Conservation (phyloP, 2,797 vertebrate genomes). For the Nyctibius grandis region DNA sequence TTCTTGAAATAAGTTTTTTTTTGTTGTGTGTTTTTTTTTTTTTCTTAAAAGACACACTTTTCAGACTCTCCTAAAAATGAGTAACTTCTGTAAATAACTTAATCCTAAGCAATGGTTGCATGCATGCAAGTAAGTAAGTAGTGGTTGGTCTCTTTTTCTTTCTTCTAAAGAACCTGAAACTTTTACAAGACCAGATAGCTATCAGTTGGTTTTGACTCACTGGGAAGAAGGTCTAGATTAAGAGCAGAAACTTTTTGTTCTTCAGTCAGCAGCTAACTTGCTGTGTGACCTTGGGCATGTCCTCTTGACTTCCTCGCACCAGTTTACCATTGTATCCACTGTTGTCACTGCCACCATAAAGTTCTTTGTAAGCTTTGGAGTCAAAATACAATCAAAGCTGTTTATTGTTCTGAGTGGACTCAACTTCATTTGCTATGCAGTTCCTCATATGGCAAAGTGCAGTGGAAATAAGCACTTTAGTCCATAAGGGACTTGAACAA, state of each 20-base stretch:
- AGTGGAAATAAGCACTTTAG: background rate
- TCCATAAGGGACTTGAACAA: background rate
- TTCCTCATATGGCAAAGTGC: background rate
- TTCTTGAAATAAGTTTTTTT: background rate
- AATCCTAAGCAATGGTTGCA: background rate
- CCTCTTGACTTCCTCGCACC: background rate
- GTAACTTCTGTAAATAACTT: background rate
- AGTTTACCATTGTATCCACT: background rate
- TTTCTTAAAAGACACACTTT: background rate
- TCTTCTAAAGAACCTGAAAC: background rate
- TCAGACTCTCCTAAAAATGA: background rate
- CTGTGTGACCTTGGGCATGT: background rate
- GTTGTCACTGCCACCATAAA: background rate
- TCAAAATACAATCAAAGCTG: background rate
- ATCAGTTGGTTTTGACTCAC: background rate
- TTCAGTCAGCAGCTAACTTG: background rate
- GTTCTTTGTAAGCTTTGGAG: background rate
- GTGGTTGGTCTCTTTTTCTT: background rate
- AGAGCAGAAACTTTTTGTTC: constrained; percentile 22
- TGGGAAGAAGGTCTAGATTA: background rate
- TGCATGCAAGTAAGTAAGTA: background rate
- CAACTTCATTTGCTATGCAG: background rate
- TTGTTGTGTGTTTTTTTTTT: background rate
- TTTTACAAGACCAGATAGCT: background rate
- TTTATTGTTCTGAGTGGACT: background rate